A percentile compares a stretch with the other conserved stretches of the same genome.
These are phyloP conservation scores for Eupeodes latifasciatus DNA, from an alignment of 2,888 invertebrate species.

Conservation along the genomic window DNA sequence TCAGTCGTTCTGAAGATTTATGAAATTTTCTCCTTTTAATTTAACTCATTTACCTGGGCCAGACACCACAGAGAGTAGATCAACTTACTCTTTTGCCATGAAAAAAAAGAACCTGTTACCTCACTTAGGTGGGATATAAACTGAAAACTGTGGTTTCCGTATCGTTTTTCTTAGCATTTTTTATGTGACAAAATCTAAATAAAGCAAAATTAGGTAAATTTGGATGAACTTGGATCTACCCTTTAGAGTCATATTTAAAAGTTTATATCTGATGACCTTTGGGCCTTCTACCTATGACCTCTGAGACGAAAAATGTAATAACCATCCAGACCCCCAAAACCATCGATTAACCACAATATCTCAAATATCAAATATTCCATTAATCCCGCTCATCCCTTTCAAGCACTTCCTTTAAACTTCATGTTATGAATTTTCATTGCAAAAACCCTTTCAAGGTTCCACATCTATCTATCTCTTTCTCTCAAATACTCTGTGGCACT, in stretches of 20 bases:
- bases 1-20: constrained; percentile 81
- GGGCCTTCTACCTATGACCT: neutral
- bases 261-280: too few species aligned
- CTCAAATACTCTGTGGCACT: constrained; percentile 55
- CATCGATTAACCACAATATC: neutral
- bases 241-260: too few species aligned
- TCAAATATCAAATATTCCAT: neutral
- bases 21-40: constrained; percentile 79
- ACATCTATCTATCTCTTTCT: constrained; percentile 8
- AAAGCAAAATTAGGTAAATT: too few species aligned
- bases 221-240: too few species aligned
- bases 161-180: too few species aligned
- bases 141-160: neutral
- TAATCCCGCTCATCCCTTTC: constrained; percentile 26
- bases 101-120: constrained; percentile 25
- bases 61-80: constrained; percentile 13
- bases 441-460: constrained; percentile 62
- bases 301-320: constrained; percentile 16
- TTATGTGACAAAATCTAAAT: too few species aligned
- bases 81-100: neutral
- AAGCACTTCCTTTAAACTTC: constrained; percentile 19
- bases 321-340: neutral
- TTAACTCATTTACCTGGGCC: constrained; percentile 34
- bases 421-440: neutral
- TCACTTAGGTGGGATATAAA: constrained; percentile 2